A percentile compares a stretch with the other conserved stretches of the same genome.
Evolutionary conservation across 37 sponge, comb jelly and placozoan genomes (phyloP).

Genomic region (Aplysina aerophoba): DNA sequence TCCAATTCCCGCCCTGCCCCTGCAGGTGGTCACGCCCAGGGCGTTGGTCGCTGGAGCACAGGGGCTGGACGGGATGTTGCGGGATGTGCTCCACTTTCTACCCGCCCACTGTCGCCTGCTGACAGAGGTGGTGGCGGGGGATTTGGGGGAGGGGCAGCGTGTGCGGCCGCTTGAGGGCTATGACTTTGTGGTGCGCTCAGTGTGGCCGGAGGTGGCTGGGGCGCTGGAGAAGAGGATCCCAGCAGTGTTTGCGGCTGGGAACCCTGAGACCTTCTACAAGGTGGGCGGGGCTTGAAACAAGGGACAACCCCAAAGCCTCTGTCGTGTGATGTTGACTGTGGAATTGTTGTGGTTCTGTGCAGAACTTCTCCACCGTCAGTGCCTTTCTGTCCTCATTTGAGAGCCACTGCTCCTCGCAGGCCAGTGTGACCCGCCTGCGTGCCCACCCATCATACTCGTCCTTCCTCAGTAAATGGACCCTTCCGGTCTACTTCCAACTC

Average conservation of each 20-base stretch:
- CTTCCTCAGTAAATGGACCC: conserved; percentile 94
- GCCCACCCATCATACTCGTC: conserved; percentile 56
- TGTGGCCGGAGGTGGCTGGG: conserved; percentile 87
- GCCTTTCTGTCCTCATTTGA: conserved; percentile 83
- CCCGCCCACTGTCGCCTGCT: conserved; percentile 65
- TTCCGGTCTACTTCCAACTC: conserved; percentile 98
- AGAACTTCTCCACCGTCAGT: conserved; percentile 81
- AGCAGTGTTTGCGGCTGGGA: conserved; percentile 87
- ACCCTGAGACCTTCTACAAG: conserved; percentile 87
- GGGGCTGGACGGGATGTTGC: conserved; percentile 80
- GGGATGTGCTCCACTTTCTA: conserved; percentile 63
- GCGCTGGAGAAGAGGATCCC: conserved; percentile 55
- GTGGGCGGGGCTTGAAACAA: conserved; percentile 39
- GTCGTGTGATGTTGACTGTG: too few relatives aligned
- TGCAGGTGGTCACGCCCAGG: conserved; percentile 50
- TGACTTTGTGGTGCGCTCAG: conserved; percentile 90
- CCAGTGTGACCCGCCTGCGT: conserved; percentile 60
- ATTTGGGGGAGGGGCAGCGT: not conserved
- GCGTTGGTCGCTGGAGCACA: conserved; percentile 44
- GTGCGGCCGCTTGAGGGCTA: conserved; percentile 56
- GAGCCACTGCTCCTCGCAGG: conserved; percentile 45
- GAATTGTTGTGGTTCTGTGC: too few relatives aligned
- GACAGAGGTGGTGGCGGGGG: conserved; percentile 48
- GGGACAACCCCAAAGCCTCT: too few relatives aligned
- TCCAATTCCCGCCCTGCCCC: too few relatives aligned